A percentile compares a stretch with the other conserved stretches of the same genome.
These are phyloP conservation scores for Galaxias olidus DNA, from an alignment of 2,797 vertebrate genomes.

Conservation along the genomic window DNA sequence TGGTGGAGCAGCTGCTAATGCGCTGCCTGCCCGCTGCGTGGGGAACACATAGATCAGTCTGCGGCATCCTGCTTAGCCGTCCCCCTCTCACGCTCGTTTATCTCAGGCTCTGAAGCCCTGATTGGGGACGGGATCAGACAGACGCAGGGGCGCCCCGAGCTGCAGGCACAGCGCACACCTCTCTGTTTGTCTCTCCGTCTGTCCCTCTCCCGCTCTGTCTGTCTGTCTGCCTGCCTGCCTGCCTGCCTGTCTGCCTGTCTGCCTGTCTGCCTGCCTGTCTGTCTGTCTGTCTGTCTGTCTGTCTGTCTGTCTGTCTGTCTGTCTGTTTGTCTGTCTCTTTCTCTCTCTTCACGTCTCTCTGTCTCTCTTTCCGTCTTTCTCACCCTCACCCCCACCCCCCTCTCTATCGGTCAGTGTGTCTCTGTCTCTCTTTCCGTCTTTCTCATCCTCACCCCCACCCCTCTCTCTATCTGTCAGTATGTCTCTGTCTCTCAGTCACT, in stretches of 20 bases:
- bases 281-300: not conserved
- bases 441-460: not conserved
- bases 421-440: not conserved
- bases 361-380: not conserved
- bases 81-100: too few species aligned
- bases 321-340: slow-evolving; percentile 49
- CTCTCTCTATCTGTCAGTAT: not conserved
- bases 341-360: slow-evolving; percentile 4
- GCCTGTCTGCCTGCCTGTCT: not conserved
- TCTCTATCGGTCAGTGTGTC: too few species aligned
- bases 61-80: too few species aligned
- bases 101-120: too few species aligned
- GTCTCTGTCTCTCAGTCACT: not conserved
- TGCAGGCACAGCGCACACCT: too few species aligned
- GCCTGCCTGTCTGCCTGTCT: not conserved
- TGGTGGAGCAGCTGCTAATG: too few species aligned
- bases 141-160: too few species aligned
- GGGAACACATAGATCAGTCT: too few species aligned
- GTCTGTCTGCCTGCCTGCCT: too few species aligned
- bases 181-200: not conserved
- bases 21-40: too few species aligned
- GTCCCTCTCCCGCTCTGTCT: not conserved
- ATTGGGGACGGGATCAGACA: too few species aligned
- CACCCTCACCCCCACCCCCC: too few species aligned
- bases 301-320: not conserved